These are phyloP conservation scores for Carapus acus DNA, from an alignment of 2,797 vertebrate genomes.

Conservation along the genomic window DNA sequence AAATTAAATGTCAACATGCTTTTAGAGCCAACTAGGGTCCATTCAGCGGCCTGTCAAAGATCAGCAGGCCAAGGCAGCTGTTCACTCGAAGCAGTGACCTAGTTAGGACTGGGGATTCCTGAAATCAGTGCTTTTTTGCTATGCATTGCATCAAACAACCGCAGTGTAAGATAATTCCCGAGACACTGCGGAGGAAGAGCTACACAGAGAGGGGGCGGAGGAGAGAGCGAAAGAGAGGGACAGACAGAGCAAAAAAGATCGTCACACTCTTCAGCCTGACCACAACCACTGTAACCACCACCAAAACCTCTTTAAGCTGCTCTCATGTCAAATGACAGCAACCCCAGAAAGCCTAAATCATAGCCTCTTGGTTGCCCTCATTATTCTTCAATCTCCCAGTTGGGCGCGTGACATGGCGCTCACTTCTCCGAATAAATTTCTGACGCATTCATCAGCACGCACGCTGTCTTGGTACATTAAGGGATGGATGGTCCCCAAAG, in stretches of 20 bases:
- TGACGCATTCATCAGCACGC: constrained; percentile 48
- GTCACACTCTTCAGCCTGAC: constrained; percentile 47
- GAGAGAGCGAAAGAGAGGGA: constrained; percentile 9
- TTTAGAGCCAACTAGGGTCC: too few relatives aligned
- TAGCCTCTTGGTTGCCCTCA: constrained; percentile 18
- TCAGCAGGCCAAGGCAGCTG: too few relatives aligned
- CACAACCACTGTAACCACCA: constrained; percentile 35
- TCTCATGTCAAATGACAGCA: constrained; percentile 44
- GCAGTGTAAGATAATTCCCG: constrained; percentile 31
- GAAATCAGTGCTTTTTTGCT: too few relatives aligned
- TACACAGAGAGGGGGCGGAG: not conserved
- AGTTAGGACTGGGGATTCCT: too few relatives aligned
- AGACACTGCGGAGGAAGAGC: constrained; percentile 25
- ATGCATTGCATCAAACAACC: not conserved
- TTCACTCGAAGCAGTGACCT: too few relatives aligned
- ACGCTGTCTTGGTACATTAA: constrained; percentile 19
- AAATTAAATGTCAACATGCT: too few relatives aligned
- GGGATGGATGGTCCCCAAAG: constrained; percentile 24
- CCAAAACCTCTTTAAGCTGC: constrained; percentile 37
- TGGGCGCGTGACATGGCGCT: constrained; percentile 46
- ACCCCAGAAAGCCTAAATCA: constrained; percentile 41
- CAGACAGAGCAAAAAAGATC: constrained; percentile 34
- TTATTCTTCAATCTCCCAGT: constrained; percentile 40
- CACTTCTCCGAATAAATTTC: constrained; percentile 42
- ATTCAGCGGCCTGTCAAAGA: too few relatives aligned